Evolutionary conservation across 2,888 invertebrate species (phyloP), one percentile per base, ranked within the genome.

Genomic region (Acronicta leporina): DNA sequence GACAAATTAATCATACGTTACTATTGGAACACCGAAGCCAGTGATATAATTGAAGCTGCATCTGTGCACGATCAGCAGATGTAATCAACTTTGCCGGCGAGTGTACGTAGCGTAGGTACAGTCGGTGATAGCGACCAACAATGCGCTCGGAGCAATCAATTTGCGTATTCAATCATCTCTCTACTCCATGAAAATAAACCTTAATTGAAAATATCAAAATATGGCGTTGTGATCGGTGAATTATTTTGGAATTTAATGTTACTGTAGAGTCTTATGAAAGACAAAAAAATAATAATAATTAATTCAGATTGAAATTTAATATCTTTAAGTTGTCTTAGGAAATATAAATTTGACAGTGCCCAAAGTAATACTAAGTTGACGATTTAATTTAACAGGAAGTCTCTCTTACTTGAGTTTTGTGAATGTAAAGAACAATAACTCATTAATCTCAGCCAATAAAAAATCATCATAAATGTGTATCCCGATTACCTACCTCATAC

Each of bases 41-140:
- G 42, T 80, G 68, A 61, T 58, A 54, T 57, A 63, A 79, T 72
- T 67, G 63, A 73, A 59, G 49, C 45, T 45, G 61, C 49, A 69
- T 75, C 77, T 75, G 67, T 71, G 62, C 49, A 59, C 61, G 60
- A 70, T 68, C 66, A 59, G 53, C 41, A 61, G 64, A 80, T 87
- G 85, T 89, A 90, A 91, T 91, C 88, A 87, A 87, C 82, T 90
- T 87, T 84, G 73, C 76, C 63, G 75, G 77, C 63, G 76, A 69
- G 48, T 68, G 65, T 75, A 62, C 73, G 43, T 35, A 35, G n/a
- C 40, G 45, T 54, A 72, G 75, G 73, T 77, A 75, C 65, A 70
- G 63, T 62, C 54, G 62, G 38, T 59, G 74, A 73, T 76, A 73
- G 74, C 48, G 44, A 13, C 65, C 81, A 80, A 88, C 87, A 87